Base-by-base conservation (phyloP, 1,140 invertebrate species). In the Drosophila saltans region DNA sequence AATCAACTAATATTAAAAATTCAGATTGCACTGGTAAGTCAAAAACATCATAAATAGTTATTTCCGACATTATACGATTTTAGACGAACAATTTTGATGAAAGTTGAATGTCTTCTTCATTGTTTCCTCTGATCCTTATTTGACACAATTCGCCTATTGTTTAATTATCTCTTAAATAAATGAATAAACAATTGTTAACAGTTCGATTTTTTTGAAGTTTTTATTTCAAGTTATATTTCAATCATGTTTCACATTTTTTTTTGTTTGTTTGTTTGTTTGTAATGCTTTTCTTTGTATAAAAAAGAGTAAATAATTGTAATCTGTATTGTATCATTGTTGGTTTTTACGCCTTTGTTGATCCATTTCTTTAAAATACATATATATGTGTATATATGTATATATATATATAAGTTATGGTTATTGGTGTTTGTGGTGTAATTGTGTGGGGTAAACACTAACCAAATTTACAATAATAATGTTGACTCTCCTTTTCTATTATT, bases 181-280 rank as follows among this genome's bases (percentile, higher is more conserved):
- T 36, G 57, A 59, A 5, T 26, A 16, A 21, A 28, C 7, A 4
- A 39, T 36, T 39, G 26, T 21, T 66, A 56, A 52, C 66, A 40
- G 48, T 69, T 83, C 84, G 40, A 89, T 84, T 89, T 89, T 82
- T 88, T 84, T 81, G 55, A 40, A 72, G 66, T 89, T 86, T 88
- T 89, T 89, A 89, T 89, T 89, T 88, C 83, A 89, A 84, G 85
- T 89, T 84, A 89, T 89, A 89, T 90, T 89, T 89, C 84, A 89
- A 86, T 91, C 90, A 91, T 90, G 81, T 91, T 91, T 91, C 90
- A 91, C 84, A 91, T 89, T 80, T 78, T 79, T 77, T 81, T n/a
- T n/a, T n/a, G n/a, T 36, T 36, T 52, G n/a, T 48, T 48, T 48
- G 45, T 52, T 52, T 52, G 45, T 83, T 74, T 84, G 68, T 89